A percentile compares a stretch with the other conserved stretches of the same genome.
phyloP scores from a whole-genome alignment of 2,113 vertebrate genomes.

The Tamias sibiricus region DNA sequence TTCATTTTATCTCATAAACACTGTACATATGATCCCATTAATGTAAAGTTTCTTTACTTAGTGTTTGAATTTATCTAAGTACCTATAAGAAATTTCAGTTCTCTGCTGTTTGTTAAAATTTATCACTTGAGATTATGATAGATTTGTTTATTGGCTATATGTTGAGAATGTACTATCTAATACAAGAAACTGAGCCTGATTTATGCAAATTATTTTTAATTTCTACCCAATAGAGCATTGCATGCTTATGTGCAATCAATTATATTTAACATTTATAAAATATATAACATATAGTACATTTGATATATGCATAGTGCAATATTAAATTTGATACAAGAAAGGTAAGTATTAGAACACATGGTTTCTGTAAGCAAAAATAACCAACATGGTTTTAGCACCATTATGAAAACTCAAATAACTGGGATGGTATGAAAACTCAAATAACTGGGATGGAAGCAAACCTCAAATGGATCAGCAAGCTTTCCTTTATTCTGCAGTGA shows the following conservation, averaged over 20 bases:
- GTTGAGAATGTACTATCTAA: neutral
- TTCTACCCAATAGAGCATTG: neutral
- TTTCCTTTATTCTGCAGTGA: too few species aligned
- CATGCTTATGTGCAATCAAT: neutral
- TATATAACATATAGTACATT: neutral
- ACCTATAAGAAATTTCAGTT: neutral
- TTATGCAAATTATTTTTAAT: neutral
- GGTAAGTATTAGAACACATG: neutral
- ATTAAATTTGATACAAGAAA: neutral
- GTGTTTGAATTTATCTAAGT: neutral
- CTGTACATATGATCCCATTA: neutral
- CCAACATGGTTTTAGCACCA: too few species aligned
- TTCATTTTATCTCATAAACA: slow-evolving; percentile 37
- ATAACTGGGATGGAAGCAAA: too few species aligned
- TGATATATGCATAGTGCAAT: neutral
- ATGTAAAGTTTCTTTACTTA: slow-evolving; percentile 12
- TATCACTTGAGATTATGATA: neutral
- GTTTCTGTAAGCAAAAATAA: neutral
- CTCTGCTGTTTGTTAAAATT: neutral
- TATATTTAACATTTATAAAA: neutral
- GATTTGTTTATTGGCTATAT: neutral
- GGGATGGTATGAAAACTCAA: too few species aligned
- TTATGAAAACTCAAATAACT: too few species aligned
- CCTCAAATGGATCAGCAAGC: too few species aligned
- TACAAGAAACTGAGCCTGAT: neutral